Evolutionary conservation across 2,797 vertebrate genomes (phyloP), one percentile per base, ranked within the genome.

Genomic region (Coracias cyanogaster): DNA sequence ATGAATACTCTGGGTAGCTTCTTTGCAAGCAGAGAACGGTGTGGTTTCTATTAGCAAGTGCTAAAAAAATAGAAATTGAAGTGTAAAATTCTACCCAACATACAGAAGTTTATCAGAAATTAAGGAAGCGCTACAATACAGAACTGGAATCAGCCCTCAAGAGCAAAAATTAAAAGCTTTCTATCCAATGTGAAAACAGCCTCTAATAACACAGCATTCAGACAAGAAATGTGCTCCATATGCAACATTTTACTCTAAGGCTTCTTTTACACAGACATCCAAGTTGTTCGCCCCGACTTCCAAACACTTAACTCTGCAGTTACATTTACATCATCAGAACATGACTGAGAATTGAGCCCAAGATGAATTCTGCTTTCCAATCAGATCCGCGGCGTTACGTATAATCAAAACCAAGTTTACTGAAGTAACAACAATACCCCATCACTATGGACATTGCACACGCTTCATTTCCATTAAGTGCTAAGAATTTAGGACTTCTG

Each of bases 1-100:
- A 24, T 17, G 7, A 81, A 35, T 24, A n/a, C 24, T 26, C 62
- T 21, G 33, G 24, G 49, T 7, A 72, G 60, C 39, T 77, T 71
- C 90, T 87, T 62, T 54, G 31, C 46, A 72, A 79, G 67, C 28
- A 24, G 12, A 71, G 3, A 29, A 15, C 3, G 12, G 43, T 37
- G 24, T 58, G 52, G 82, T 73, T 91, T 31, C 62, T 71, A 80
- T 65, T 66, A 90, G 19, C 24, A 73, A 92, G 58, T 70, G 61
- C 83, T 66, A 91, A 94, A 89, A 48, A 52, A 93, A 80, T 9
- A 67, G 35, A 82, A 94, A 90, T 78, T 62, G 35, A 26, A 94
- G 61, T 31, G 61, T 35, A 74, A 82, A 74, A 76, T 80, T 16
- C 39, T 57, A 64, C 21, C 29, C 48, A 46, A 31, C 15, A 21